phyloP scores from a whole-genome alignment of 2,113 vertebrate species.

The Nyctereutes procyonoides region DNA sequence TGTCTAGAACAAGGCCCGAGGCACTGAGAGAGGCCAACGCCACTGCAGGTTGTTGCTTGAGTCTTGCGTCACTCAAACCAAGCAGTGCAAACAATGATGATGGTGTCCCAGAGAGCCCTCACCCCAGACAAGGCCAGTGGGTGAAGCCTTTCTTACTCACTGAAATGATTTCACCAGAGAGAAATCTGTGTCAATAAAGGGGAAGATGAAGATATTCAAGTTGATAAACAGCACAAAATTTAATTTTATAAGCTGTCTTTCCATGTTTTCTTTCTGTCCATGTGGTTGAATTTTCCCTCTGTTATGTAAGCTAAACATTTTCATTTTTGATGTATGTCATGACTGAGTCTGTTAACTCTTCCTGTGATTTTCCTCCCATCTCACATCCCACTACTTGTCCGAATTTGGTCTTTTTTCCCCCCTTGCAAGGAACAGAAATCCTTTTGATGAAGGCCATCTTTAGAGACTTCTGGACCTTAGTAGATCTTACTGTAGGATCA shows the following conservation, averaged over 20 bases:
- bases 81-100: not conserved
- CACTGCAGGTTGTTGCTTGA: not conserved
- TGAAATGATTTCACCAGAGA: slow-evolving; percentile 27
- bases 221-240: slow-evolving; percentile 41
- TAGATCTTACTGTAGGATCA: not conserved
- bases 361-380: not conserved
- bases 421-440: slow-evolving; percentile 8
- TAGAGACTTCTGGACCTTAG: not conserved
- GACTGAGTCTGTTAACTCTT: not conserved
- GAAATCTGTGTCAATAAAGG: slow-evolving; percentile 25
- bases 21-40: not conserved
- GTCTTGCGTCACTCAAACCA: not conserved
- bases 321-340: not conserved
- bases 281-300: not conserved
- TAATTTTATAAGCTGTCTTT: not conserved
- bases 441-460: slow-evolving; percentile 15
- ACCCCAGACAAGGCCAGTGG: rapidly evolving
- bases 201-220: not conserved
- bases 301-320: not conserved
- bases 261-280: not conserved
- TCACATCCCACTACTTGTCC: not conserved
- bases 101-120: not conserved
- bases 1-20: slow-evolving; percentile 40
- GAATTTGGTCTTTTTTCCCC: not conserved
- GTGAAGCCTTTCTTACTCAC: slow-evolving; percentile 21